phyloP scores from a whole-genome alignment of 2,113 vertebrate genomes.

The Takifugu flavidus region DNA sequence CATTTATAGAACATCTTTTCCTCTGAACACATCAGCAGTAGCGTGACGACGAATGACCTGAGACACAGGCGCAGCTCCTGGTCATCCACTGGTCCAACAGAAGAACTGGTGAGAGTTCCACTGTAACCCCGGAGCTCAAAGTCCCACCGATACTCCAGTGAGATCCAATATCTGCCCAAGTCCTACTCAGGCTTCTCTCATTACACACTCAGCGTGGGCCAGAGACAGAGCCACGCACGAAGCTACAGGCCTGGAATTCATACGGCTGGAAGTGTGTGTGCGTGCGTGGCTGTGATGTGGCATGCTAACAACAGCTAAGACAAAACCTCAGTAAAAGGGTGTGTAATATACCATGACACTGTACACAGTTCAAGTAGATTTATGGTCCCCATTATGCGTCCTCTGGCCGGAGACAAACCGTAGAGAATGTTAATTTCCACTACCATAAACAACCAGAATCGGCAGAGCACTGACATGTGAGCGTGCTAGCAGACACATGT shows the following conservation, averaged over 20 bases:
- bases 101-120: conserved; percentile 37
- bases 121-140: conserved; percentile 40
- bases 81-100: conserved; percentile 46
- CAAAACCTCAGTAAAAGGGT: conserved; percentile 38
- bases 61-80: conserved; percentile 49
- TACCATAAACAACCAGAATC: conserved; percentile 56
- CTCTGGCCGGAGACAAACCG: conserved; percentile 41
- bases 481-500: conserved; percentile 21
- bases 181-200: conserved; percentile 62
- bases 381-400: conserved; percentile 41
- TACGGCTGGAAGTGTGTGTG: conserved; percentile 24
- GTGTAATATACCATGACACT: conserved; percentile 46
- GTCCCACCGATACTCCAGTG: conserved; percentile 49
- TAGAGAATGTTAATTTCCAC: conserved; percentile 64
- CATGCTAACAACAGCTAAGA: conserved; percentile 30
- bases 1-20: conserved; percentile 19
- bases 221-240: conserved; percentile 42
- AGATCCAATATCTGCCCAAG: conserved; percentile 61
- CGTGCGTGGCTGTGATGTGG: conserved; percentile 30
- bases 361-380: conserved; percentile 51
- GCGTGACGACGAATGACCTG: conserved; percentile 56
- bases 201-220: conserved; percentile 67
- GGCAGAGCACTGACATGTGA: conserved; percentile 31
- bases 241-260: conserved; percentile 44
- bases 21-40: conserved; percentile 57